phyloP scores from a whole-genome alignment of 2,797 vertebrate genomes.

The Argya squamiceps region DNA sequence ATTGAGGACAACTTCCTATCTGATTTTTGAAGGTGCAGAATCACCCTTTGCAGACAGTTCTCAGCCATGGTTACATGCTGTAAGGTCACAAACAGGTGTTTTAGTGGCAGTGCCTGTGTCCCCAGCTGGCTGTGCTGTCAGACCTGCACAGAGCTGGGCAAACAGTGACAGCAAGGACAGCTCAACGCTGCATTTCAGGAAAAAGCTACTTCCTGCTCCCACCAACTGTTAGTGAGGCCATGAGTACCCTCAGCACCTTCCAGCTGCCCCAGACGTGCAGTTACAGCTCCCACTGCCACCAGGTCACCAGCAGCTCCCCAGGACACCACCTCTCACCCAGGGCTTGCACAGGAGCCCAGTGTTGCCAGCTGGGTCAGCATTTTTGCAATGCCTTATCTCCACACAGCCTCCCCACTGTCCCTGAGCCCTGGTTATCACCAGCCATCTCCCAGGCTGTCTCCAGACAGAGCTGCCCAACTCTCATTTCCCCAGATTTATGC shows the following conservation, averaged over 20 bases:
- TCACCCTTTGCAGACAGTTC: neutral
- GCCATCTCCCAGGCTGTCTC: neutral
- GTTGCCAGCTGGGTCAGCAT: neutral
- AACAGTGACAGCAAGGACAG: neutral
- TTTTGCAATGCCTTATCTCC: neutral
- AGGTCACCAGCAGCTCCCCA: neutral
- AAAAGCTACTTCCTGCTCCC: neutral
- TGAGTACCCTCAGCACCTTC: fast-evolving
- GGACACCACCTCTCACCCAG: neutral
- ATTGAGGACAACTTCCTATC: neutral
- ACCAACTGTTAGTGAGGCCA: neutral
- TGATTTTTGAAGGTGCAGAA: neutral
- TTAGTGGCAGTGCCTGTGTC: fast-evolving
- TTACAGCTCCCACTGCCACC: neutral
- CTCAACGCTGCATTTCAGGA: fast-evolving
- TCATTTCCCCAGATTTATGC: fast-evolving
- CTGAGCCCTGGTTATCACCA: fast-evolving
- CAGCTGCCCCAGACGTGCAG: neutral
- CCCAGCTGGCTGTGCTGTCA: neutral
- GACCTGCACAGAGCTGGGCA: neutral
- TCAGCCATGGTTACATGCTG: fast-evolving
- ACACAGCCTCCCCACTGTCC: fast-evolving
- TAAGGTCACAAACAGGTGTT: neutral
- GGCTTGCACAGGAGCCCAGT: neutral
- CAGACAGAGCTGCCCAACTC: neutral